Base-by-base conservation (phyloP, 2,888 invertebrate genomes). In the Elmis aenea region DNA sequence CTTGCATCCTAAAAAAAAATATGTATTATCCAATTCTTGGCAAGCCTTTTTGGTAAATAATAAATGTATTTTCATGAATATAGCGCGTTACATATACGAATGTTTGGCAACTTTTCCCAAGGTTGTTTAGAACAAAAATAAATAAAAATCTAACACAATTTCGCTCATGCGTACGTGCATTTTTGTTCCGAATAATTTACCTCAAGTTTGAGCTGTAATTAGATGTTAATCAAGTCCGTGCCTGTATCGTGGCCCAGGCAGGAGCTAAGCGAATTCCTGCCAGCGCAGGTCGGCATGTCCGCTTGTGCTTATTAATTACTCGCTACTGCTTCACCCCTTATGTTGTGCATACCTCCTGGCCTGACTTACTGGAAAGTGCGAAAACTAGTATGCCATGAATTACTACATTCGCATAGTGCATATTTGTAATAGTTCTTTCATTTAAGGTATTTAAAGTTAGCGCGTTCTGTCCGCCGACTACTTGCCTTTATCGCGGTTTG, bases 401-500 rank as follows among this genome's bases (percentile, higher is more conserved):
- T 51, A 54, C 43, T 45, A 47, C 42, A 29, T 22, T 40, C 30
- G 31, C 34, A 40, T 15, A 28, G 35, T 35, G 44, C 49, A 47
- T 50, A 48, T 45, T 47, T 47, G 42, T 43, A 47, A 46, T 47
- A 41, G 42, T 36, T 46, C 42, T 42, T 45, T 40, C 38, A 38
- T 43, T 37, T 34, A 38, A 45, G 24, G 36, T 42, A 46, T 41
- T 33, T 38, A 12, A 38, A n/a, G n/a, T 29, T 30, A 30, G 27
- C 35, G 32, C 34, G 45, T 37, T 33, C 31, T 31, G 35, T 39
- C 33, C 26, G 35, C 16, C 43, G 28, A 31, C 42, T 33, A 41
- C 40, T 42, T 42, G 40, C 46, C 48, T 49, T 45, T 54, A 56
- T 55, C 51, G 54, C 54, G 51, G 51, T 56, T 53, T 49, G 49